Percentiles rank a stretch among this genome's conserved stretches.
These are phyloP conservation scores for Passer domesticus DNA, from an alignment of 2,113 vertebrate genomes.

Conservation along the genomic window DNA sequence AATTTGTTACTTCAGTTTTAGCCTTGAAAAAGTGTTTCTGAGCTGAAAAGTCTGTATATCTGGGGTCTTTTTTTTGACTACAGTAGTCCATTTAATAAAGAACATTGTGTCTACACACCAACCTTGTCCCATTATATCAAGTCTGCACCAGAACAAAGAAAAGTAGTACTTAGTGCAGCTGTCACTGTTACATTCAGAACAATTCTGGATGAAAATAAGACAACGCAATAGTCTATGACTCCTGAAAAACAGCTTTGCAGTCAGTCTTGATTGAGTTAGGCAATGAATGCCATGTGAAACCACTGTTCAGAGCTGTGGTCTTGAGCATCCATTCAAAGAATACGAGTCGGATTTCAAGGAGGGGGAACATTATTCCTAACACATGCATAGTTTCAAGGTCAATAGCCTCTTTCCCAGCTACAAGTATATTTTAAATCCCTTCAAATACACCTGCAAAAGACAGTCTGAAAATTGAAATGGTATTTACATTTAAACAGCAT, in stretches of 20 bases:
- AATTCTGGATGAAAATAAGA: not conserved
- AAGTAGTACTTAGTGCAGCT: not conserved
- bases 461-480: conserved; percentile 41
- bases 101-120: not conserved
- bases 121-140: not conserved
- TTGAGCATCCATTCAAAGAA: conserved; percentile 10
- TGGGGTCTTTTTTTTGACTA: not conserved
- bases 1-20: not conserved
- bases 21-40: not conserved
- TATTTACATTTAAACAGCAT: conserved; percentile 61
- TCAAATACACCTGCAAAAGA: conserved; percentile 45
- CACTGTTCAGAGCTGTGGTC: not conserved
- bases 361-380: conserved; percentile 20
- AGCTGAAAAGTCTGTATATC: not conserved
- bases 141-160: not conserved
- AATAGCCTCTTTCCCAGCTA: conserved; percentile 39
- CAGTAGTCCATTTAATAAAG: not conserved
- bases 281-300: not conserved
- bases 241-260: not conserved
- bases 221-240: not conserved
- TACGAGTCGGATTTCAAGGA: not conserved
- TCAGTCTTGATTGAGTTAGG: not conserved
- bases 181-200: not conserved
- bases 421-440: conserved; percentile 48
- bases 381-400: conserved; percentile 49